Evolutionary conservation across 2,888 invertebrate species (phyloP), one percentile per base, ranked within the genome.

Genomic region (Stenotaenia linearis): DNA sequence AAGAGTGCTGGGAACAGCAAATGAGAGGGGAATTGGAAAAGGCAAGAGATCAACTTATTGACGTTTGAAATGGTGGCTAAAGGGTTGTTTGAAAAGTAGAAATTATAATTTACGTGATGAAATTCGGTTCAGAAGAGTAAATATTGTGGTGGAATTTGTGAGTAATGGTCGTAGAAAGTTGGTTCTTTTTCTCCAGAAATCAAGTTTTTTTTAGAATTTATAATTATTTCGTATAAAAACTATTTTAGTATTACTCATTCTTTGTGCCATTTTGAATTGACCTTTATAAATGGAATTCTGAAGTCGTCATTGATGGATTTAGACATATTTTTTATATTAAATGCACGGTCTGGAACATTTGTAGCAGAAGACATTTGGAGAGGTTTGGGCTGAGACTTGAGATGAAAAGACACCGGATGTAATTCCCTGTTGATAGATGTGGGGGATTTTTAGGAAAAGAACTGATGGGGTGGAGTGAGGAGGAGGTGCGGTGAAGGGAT

Each of bases 1-100:
- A 69, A 69, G 69, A 69, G 69, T 69, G 69, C 69, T 69, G n/a
- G 28, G 69, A 69, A 69, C 69, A 69, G 69, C 69, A 69, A 69
- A 69, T 69, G 69, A 69, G 69, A 69, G 69, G 69, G 28, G 15
- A 69, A 28, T 69, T 25, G 69, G 50, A 50, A 69, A 69, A 69
- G 28, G 69, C 25, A 23, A 69, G 25, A 69, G 69, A 69, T 69
- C 69, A 69, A 69, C 25, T 69, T 69, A 69, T 69, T 69, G 69
- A 69, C 69, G 25, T 69, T 69, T 69, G 69, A 69, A 69, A 69
- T 69, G 69, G 25, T 69, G 69, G 10, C 69, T 25, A 69, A 69
- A 69, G 7, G 9, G 69, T 69, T 69, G 69, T 69, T 69, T 12
- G 6, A 7, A 28, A 69, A 69, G 28, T 25, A n/a, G 69, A 23